Evolutionary conservation across 2,888 invertebrate genomes (phyloP).

Genomic region (Leptura quadrifasciata): DNA sequence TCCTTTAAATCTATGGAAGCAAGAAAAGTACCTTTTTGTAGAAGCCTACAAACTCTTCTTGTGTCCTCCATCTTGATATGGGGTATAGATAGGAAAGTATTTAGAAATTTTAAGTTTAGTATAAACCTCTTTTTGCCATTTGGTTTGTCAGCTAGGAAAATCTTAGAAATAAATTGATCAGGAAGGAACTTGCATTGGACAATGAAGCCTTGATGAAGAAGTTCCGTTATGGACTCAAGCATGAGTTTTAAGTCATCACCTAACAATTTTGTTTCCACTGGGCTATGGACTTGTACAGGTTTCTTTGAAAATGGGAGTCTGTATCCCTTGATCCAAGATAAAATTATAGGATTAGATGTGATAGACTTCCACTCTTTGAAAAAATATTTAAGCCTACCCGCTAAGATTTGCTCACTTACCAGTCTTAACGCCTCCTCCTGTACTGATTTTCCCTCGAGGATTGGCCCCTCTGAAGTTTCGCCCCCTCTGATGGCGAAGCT

Average conservation of each 20-base stretch:
- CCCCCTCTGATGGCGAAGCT: slow-evolving; percentile 14
- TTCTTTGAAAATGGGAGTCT: neutral
- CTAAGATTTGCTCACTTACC: neutral
- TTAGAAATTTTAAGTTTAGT: slow-evolving; percentile 5
- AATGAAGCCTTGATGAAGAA: neutral
- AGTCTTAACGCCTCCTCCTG: neutral
- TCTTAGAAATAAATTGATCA: slow-evolving; percentile 4
- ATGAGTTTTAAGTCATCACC: neutral
- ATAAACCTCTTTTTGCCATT: slow-evolving; percentile 6
- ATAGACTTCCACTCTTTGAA: slow-evolving; percentile 2
- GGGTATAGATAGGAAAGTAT: too few relatives aligned
- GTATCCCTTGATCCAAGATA: slow-evolving; percentile 6
- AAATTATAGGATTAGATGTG: neutral
- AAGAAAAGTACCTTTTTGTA: neutral
- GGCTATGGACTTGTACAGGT: neutral
- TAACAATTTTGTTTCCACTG: neutral
- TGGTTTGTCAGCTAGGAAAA: slow-evolving; percentile 5
- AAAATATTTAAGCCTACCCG: slow-evolving; percentile 16
- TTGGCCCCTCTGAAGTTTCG: neutral
- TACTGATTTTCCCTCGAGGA: slow-evolving; percentile 6
- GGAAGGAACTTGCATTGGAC: neutral
- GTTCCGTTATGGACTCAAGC: neutral
- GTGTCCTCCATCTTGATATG: slow-evolving; percentile 15
- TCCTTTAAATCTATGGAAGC: slow-evolving; percentile 7
- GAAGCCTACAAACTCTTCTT: slow-evolving; percentile 19